These are phyloP conservation scores for Parthenolecanium corni DNA, from an alignment of 2,888 invertebrate species.

Conservation along the genomic window DNA sequence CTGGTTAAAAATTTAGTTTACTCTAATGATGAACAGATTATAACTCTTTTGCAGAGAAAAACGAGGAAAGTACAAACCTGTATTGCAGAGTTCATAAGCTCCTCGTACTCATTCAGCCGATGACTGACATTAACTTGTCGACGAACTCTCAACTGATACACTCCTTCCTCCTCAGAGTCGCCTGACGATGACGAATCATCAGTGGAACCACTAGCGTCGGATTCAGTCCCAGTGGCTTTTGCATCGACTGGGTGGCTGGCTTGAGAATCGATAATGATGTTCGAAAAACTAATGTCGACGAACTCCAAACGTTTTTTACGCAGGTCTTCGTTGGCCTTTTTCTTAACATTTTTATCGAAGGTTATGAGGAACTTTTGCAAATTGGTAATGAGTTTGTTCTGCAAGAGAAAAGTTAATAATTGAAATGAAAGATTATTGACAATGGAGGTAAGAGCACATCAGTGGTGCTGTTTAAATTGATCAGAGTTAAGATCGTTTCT, in stretches of 20 bases:
- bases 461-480: too few species aligned
- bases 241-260: conserved; percentile 33
- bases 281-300: conserved; percentile 62
- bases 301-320: conserved; percentile 58
- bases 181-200: conserved; percentile 25
- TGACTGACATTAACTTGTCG: conserved; percentile 70
- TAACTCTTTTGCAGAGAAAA: too few species aligned
- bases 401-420: conserved; percentile 31
- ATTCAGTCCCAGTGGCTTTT: conserved; percentile 22
- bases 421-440: conserved; percentile 15
- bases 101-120: conserved; percentile 85
- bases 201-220: neutral
- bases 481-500: too few species aligned
- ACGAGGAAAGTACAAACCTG: conserved; percentile 4
- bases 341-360: conserved; percentile 53
- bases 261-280: conserved; percentile 45
- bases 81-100: conserved; percentile 85
- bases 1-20: too few species aligned
- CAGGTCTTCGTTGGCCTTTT: conserved; percentile 53
- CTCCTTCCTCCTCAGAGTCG: conserved; percentile 43
- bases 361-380: conserved; percentile 63
- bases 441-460: neutral
- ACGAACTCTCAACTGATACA: conserved; percentile 73
- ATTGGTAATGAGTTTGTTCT: conserved; percentile 55
- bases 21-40: too few species aligned